A percentile compares a stretch with the other conserved stretches of the same genome.
These are phyloP conservation scores for Myzus persicae DNA, from an alignment of 1,140 invertebrate species.

Conservation along the genomic window DNA sequence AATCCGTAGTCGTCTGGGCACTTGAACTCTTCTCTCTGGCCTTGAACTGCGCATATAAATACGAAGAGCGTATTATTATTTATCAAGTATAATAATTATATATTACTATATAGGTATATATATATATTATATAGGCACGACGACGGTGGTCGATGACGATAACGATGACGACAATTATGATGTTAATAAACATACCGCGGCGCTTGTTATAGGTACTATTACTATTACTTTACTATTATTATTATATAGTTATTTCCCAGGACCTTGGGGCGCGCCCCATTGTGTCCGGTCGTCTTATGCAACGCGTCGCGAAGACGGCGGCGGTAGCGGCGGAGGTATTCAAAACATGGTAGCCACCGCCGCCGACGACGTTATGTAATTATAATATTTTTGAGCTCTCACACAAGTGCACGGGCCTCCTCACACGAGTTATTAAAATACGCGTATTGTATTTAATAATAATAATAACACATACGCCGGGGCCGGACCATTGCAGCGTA, in stretches of 20 bases:
- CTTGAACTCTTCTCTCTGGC: conserved; percentile 80
- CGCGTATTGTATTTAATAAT: not conserved
- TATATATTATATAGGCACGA: not conserved
- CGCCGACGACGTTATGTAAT: not conserved
- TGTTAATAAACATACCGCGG: not conserved
- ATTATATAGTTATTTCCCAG: conserved; percentile 32
- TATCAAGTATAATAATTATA: too few relatives aligned
- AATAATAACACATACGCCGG: not conserved
- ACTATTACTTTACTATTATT: not conserved
- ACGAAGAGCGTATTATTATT: conserved; percentile 37
- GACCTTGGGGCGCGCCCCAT: conserved; percentile 42
- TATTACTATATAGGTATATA: not conserved
- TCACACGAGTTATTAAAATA: not conserved
- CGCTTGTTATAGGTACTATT: not conserved
- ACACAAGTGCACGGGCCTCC: not conserved
- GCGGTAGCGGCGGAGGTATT: not conserved
- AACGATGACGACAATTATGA: not conserved
- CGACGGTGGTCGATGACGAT: not conserved
- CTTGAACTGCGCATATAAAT: conserved; percentile 52
- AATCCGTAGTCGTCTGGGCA: conserved; percentile 95
- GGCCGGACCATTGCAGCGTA: not conserved
- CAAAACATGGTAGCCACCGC: not conserved
- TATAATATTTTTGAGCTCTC: conserved; percentile 12
- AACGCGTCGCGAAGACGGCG: conserved; percentile 19
- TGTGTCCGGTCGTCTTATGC: conserved; percentile 32